phyloP scores from a whole-genome alignment of 2,797 vertebrate genomes.

The Crax fasciolata region DNA sequence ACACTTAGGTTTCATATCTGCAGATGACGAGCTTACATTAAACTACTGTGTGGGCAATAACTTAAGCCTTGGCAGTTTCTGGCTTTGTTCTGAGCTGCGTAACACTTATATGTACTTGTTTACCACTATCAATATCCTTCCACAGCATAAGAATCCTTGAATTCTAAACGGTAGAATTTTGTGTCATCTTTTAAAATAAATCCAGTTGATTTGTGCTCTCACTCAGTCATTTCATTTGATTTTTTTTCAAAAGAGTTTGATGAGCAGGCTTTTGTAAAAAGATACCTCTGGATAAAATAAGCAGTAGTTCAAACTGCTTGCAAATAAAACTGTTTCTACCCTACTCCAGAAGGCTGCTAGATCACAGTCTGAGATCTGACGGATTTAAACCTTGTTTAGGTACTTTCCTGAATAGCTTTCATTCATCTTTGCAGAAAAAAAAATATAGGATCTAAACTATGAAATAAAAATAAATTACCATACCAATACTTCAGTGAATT shows the following conservation, averaged over 20 bases:
- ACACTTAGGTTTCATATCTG: not conserved
- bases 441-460: not conserved
- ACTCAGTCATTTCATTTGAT: not conserved
- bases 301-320: not conserved
- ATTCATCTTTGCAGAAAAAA: not conserved
- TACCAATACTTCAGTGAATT: not conserved
- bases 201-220: not conserved
- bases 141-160: not conserved
- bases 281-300: not conserved
- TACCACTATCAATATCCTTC: not conserved
- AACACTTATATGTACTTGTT: not conserved
- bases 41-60: not conserved
- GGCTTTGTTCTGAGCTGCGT: not conserved
- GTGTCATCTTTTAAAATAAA: not conserved
- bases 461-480: not conserved
- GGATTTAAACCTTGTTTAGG: not conserved
- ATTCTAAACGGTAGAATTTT: not conserved
- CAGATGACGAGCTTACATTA: not conserved
- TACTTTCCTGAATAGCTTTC: not conserved
- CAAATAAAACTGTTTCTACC: not conserved
- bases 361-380: constrained; percentile 13
- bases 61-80: not conserved
- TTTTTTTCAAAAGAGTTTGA: not conserved
- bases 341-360: not conserved
- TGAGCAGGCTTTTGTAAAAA: not conserved